A percentile compares a stretch with the other conserved stretches of the same genome.
Evolutionary conservation across 2,113 vertebrate genomes (phyloP).

Genomic region (Ceyx cyanopectus): DNA sequence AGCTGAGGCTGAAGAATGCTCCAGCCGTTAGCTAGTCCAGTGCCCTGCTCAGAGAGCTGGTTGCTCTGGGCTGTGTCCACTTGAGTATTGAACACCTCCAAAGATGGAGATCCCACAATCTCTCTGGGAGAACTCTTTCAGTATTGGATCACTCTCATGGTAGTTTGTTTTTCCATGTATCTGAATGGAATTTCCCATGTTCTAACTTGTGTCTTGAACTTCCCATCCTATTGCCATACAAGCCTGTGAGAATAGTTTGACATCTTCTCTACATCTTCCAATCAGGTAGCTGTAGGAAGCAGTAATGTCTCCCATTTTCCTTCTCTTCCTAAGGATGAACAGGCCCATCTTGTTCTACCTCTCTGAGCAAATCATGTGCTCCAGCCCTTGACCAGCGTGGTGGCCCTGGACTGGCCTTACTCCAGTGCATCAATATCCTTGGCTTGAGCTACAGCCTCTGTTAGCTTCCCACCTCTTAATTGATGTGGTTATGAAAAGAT

Average conservation of each 20-base stretch:
- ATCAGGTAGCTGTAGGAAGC: neutral
- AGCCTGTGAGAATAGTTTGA: too few species aligned
- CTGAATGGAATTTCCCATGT: neutral
- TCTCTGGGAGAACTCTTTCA: neutral
- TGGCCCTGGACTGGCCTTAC: neutral
- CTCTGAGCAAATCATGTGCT: rapidly evolving
- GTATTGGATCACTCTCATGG: neutral
- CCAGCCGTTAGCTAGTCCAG: rapidly evolving
- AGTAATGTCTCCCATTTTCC: neutral
- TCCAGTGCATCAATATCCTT: neutral
- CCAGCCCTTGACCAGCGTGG: neutral
- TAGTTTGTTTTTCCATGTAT: neutral
- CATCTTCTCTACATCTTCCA: neutral
- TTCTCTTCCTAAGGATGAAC: neutral
- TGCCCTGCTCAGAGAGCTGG: neutral
- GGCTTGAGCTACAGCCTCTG: neutral
- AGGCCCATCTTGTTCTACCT: neutral
- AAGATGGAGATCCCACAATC: neutral
- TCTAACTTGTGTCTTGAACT: neutral
- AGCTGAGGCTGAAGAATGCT: neutral
- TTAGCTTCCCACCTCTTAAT: neutral
- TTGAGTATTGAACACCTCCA: neutral
- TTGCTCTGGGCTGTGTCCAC: neutral
- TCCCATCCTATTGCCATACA: neutral
- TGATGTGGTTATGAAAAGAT: neutral